Evolutionary conservation across 2,113 vertebrate genomes (phyloP).

Genomic region (mouse (Mus musculus)): GRCm39 chr10:44296501-44297000

Average conservation of each 20-base stretch:
- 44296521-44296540: constrained; percentile 78
- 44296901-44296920: background rate
- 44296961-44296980: background rate
- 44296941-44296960: background rate
- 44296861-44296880: background rate
- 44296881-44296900: background rate
- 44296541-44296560: background rate
- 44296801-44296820: background rate
- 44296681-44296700: background rate
- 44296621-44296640: background rate
- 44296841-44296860: background rate
- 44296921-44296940: background rate
- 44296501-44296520: constrained; percentile 67
- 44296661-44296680: background rate
- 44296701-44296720: background rate
- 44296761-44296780: background rate
- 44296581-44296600: background rate
- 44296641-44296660: background rate
- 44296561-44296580: background rate
- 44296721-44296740: too few species aligned
- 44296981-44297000: background rate
- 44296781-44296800: background rate
- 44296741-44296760: background rate
- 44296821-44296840: background rate
- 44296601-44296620: background rate